These are phyloP conservation scores for Hippocampus zosterae DNA, from an alignment of 2,113 vertebrate species.

Conservation along the genomic window DNA sequence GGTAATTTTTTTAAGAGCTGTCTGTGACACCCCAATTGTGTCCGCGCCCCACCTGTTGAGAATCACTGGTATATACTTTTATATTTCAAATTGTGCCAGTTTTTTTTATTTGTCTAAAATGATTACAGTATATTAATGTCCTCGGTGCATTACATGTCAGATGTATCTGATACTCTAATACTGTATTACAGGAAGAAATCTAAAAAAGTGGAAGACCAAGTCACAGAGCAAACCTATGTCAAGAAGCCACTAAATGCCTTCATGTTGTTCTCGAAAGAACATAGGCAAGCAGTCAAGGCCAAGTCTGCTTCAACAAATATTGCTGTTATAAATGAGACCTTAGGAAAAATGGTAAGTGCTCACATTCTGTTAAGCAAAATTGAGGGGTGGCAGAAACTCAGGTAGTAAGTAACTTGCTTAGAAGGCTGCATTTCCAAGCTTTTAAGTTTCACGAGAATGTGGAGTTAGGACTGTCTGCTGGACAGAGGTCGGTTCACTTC, in stretches of 20 bases:
- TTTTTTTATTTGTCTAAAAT: background rate
- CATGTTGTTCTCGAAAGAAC: conserved; percentile 8
- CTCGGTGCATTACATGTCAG: background rate
- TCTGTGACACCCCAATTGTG: too few species aligned
- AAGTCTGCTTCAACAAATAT: conserved; percentile 1
- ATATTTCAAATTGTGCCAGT: background rate
- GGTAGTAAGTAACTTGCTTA: background rate
- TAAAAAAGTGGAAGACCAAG: background rate
- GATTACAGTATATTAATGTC: background rate
- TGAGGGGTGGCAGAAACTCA: background rate
- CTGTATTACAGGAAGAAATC: background rate
- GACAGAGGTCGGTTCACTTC: too few species aligned
- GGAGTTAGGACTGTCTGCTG: too few species aligned
- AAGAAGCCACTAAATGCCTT: conserved; percentile 10
- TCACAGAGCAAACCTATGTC: background rate
- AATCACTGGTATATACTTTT: background rate
- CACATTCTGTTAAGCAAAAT: background rate
- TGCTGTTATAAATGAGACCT: conserved; percentile 8
- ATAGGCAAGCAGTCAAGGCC: conserved; percentile 5
- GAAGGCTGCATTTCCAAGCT: too few species aligned
- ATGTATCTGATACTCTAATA: background rate
- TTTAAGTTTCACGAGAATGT: too few species aligned
- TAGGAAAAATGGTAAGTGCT: conserved; percentile 13
- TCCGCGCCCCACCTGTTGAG: background rate
- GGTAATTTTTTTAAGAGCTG: too few species aligned